Conservation (phyloP, 92 coral and sea anemone species). For the Palythoa grandis region DNA sequence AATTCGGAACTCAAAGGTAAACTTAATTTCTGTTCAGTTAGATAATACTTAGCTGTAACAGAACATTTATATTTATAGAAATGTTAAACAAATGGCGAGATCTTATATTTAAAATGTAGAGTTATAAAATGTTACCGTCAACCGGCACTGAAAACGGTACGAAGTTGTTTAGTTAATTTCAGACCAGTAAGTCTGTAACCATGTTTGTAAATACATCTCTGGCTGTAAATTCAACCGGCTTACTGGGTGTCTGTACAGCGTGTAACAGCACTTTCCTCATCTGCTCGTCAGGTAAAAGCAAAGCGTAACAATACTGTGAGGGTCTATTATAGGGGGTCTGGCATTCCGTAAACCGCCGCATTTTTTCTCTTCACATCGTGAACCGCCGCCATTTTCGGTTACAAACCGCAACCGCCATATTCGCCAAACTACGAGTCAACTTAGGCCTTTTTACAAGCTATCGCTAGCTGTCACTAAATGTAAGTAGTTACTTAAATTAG, state of each 20-base stretch:
- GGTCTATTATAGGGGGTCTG: no score
- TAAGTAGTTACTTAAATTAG: no score
- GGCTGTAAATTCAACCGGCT: neutral
- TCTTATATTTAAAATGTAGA: neutral
- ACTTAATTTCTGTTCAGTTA: conserved; percentile 14
- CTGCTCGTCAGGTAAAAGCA: conserved; percentile 28
- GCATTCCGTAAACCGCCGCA: no score
- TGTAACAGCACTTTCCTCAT: conserved; percentile 33
- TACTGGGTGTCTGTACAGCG: neutral
- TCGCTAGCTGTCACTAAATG: no score
- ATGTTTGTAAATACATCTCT: neutral
- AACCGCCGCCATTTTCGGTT: no score
- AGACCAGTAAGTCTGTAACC: neutral
- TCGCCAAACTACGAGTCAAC: no score
- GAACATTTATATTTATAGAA: conserved; percentile 14
- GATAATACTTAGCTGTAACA: conserved; percentile 13
- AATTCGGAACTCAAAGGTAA: conserved; percentile 7
- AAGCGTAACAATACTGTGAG: neutral
- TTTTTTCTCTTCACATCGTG: no score
- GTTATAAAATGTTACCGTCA: no score
- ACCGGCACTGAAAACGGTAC: neutral
- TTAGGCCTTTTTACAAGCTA: no score
- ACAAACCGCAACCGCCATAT: no score
- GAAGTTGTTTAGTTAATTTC: neutral
- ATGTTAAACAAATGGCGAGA: conserved; percentile 9